A percentile compares a stretch with the other conserved stretches of the same genome.
These are phyloP conservation scores for Clarias gariepinus DNA, from an alignment of 2,113 vertebrate species.

Conservation along the genomic window DNA sequence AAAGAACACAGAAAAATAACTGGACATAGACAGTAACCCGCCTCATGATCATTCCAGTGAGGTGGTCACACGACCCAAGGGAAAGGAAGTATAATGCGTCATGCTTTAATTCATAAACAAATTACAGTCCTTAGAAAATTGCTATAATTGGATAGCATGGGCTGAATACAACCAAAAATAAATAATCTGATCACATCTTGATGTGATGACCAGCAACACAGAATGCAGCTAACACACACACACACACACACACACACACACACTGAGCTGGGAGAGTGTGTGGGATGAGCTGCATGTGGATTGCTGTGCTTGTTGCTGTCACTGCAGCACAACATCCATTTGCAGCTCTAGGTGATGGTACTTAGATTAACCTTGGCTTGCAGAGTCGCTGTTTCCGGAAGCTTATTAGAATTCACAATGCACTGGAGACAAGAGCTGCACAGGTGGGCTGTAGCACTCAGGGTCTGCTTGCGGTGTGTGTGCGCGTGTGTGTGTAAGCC, in stretches of 20 bases:
- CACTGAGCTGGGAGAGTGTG: neutral
- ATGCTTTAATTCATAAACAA: neutral
- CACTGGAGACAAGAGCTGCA: conserved; percentile 28
- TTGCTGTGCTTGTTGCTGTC: conserved; percentile 43
- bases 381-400: conserved; percentile 35
- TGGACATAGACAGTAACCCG: neutral
- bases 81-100: neutral
- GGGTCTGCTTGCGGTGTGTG: conserved; percentile 27
- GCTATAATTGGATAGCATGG: neutral
- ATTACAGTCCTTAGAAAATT: neutral
- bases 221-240: conserved; percentile 3
- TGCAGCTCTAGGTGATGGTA: conserved; percentile 42
- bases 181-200: neutral
- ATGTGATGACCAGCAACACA: conserved; percentile 3
- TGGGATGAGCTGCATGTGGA: conserved; percentile 14
- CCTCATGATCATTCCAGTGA: neutral
- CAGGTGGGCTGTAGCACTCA: conserved; percentile 47
- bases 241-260: neutral
- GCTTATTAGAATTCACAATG: conserved; percentile 54
- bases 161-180: neutral
- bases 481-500: conserved; percentile 19
- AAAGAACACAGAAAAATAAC: neutral
- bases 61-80: neutral
- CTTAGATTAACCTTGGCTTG: conserved; percentile 54
- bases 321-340: conserved; percentile 38